Evolutionary conservation across 2,888 invertebrate genomes (phyloP).

Genomic region (Patella ulyssiponensis): DNA sequence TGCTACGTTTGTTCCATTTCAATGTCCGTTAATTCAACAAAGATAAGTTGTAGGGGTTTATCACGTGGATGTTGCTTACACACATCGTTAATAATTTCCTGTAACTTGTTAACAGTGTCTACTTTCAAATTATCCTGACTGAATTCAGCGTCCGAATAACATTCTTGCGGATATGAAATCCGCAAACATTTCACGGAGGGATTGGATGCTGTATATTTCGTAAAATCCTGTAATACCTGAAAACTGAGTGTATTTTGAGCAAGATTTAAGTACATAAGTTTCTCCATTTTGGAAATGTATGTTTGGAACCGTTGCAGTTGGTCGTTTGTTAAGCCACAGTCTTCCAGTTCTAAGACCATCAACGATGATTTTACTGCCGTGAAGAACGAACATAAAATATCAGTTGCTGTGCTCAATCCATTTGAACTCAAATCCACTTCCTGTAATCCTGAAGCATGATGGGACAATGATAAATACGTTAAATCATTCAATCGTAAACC

Average conservation of each 20-base stretch:
- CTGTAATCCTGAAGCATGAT: constrained; percentile 49
- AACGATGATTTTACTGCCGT: constrained; percentile 39
- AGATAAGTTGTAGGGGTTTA: constrained; percentile 14
- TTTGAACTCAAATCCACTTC: constrained; percentile 68
- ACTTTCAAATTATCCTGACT: constrained; percentile 19
- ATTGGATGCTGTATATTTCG: constrained; percentile 38
- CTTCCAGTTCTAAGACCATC: constrained; percentile 61
- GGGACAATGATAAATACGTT: constrained; percentile 54
- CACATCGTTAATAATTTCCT: constrained; percentile 1
- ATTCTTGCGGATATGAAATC: constrained; percentile 43
- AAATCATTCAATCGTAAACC: constrained; percentile 58
- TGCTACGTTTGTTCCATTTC: not conserved
- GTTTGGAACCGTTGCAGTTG: constrained; percentile 39
- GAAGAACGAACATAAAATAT: constrained; percentile 44
- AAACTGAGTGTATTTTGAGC: constrained; percentile 45
- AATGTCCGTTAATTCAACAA: not conserved
- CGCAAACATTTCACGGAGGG: constrained; percentile 37
- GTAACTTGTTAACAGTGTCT: not conserved
- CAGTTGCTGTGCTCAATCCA: constrained; percentile 38
- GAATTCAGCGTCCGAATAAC: constrained; percentile 33
- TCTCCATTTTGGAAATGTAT: constrained; percentile 40
- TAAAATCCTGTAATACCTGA: constrained; percentile 33
- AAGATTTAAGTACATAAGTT: constrained; percentile 58
- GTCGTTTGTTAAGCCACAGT: constrained; percentile 48
- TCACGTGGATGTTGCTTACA: not conserved